Base-by-base conservation (phyloP, 2,113 vertebrate species). In the Cyanoramphus novaezelandiae region DNA sequence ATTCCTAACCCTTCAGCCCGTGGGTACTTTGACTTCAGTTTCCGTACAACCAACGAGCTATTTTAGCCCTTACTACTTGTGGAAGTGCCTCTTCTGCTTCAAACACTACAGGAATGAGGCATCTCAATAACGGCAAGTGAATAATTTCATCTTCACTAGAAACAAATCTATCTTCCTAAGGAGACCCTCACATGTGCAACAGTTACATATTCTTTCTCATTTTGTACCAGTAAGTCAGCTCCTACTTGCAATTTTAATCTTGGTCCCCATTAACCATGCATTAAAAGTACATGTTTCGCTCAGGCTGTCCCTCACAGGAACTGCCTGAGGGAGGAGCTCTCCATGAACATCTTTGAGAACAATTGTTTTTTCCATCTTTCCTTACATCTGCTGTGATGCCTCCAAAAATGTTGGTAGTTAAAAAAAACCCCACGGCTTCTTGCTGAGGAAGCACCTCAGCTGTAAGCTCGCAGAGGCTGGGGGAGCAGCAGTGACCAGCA, bases 401-500 rank as follows among this genome's bases (percentile, higher is more conserved):
- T 75, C 28, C 25, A 63, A 53, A 90, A 91, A 64, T 2, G 2
- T 2, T 35, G 41, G 23, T 29, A 47, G 41, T 62, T 81, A 21
- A 76, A 82, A 65, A 86, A 86, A 70, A 41, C 13, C 0, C 11
- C 41, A 62, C 13, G 18, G 16, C 18, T 76, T 76, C 15, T 79
- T 52, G 20, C 71, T 64, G 52, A 59, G 64, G 50, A 90, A 82
- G 31, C 2, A 0, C 3, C 1, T 47, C 29, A 75, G 17, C 65
- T 7, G 5, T 41, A 57, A 55, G 41, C 9, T 43, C 60, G 39
- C 0, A 1, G 41, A 52, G 31, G 50, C 9, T 44, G 28, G 83
- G 37, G 79, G 31, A 76, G 37, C 43, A 53, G 67, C 53, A 39
- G 14, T 4, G n/a, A 28, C 39, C 0, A 0, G 31, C 41, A 13